Percentiles rank a stretch among this genome's conserved stretches.
phyloP scores from a whole-genome alignment of 1,140 invertebrate genomes.

The Cardiocondyla obscurior region DNA sequence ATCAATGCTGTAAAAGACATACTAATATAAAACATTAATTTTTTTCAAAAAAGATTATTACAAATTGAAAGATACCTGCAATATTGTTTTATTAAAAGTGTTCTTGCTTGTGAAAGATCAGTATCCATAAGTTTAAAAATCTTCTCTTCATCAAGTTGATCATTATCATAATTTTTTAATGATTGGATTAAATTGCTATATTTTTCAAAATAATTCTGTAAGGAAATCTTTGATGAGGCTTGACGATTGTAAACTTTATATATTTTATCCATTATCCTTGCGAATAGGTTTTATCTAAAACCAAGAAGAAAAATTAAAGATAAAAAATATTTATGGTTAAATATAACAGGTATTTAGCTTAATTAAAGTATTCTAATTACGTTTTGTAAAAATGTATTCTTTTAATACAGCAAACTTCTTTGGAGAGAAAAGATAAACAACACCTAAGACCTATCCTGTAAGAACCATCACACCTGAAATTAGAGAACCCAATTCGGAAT shows the following conservation, averaged over 20 bases:
- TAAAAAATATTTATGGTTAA: background rate
- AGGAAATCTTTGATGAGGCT: constrained; percentile 51
- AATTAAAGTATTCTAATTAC: no score
- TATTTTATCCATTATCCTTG: constrained; percentile 49
- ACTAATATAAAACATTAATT: background rate
- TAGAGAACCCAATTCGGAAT: no score
- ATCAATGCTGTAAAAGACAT: constrained; percentile 52
- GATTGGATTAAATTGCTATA: constrained; percentile 37
- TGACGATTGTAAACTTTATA: constrained; percentile 56
- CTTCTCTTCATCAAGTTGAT: background rate
- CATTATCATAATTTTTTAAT: background rate
- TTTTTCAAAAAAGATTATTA: background rate
- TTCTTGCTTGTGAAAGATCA: constrained; percentile 62
- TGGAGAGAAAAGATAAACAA: no score
- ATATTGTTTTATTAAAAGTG: constrained; percentile 61
- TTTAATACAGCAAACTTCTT: no score
- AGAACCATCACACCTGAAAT: no score
- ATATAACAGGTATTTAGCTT: no score
- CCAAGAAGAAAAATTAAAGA: background rate
- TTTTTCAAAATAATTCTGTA: constrained; percentile 64
- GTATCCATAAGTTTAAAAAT: constrained; percentile 52
- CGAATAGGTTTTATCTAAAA: background rate
- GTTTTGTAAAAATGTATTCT: no score
- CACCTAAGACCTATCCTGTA: no score
- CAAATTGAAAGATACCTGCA: constrained; percentile 61